phyloP scores from a whole-genome alignment of 2,113 vertebrate species.

The Merops nubicus region DNA sequence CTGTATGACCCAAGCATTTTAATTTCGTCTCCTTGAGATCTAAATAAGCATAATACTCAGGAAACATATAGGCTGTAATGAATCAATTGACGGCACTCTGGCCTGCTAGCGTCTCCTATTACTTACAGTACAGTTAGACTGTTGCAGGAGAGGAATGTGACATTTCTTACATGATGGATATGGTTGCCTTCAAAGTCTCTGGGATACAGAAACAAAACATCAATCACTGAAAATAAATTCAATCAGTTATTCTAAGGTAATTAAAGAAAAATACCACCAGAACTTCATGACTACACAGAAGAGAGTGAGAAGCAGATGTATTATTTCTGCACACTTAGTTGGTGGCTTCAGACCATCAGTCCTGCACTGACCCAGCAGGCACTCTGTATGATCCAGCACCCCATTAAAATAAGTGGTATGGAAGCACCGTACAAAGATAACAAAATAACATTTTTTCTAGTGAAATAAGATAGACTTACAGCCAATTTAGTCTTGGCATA shows the following conservation, averaged over 20 bases:
- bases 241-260: background rate
- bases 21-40: background rate
- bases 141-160: conserved; percentile 88
- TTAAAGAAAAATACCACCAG: background rate
- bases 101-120: background rate
- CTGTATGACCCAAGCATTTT: background rate
- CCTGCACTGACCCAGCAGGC: background rate
- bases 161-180: conserved; percentile 87
- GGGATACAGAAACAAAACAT: conserved; percentile 57
- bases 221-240: conserved; percentile 5
- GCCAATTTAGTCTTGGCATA: conserved; percentile 91
- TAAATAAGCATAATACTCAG: background rate
- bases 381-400: background rate
- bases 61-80: background rate
- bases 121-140: conserved; percentile 95
- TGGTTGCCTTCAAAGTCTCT: conserved; percentile 94
- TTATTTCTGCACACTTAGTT: background rate
- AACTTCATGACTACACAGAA: background rate
- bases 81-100: background rate
- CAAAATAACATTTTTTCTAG: background rate
- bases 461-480: conserved; percentile 82
- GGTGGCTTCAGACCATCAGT: background rate
- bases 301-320: background rate
- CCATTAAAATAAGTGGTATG: rapidly evolving
- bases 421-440: background rate